Percentiles rank a stretch among this genome's conserved stretches.
phyloP scores from a whole-genome alignment of 2,797 vertebrate species.

The Diceros bicornis region DNA sequence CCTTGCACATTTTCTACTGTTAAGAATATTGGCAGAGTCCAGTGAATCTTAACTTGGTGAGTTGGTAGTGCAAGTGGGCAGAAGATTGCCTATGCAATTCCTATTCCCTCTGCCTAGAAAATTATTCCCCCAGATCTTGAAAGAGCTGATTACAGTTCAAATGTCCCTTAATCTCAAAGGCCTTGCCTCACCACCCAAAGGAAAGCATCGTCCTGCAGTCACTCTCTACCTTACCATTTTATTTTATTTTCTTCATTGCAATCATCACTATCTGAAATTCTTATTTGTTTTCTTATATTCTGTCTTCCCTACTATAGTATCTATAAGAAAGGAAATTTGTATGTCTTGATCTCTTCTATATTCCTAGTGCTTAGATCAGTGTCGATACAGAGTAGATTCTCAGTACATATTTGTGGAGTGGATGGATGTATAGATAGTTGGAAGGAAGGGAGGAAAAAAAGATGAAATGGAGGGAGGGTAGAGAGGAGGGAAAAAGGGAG shows the following conservation, averaged over 20 bases:
- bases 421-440: neutral
- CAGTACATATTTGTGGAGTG: neutral
- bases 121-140: neutral
- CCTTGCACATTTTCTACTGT: neutral
- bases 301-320: neutral
- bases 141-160: neutral
- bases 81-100: neutral
- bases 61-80: neutral
- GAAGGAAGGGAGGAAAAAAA: neutral
- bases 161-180: neutral
- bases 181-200: neutral
- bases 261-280: neutral
- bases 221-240: neutral
- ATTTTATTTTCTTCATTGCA: constrained; percentile 44
- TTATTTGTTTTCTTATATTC: constrained; percentile 8
- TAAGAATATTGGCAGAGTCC: neutral
- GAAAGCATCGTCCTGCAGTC: neutral
- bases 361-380: neutral
- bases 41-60: neutral
- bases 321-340: neutral
- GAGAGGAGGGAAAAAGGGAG: neutral
- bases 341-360: neutral
- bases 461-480: neutral
- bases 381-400: neutral
- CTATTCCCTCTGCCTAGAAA: neutral